phyloP scores from a whole-genome alignment of 2,797 vertebrate genomes.

The Taenioides sp. region DNA sequence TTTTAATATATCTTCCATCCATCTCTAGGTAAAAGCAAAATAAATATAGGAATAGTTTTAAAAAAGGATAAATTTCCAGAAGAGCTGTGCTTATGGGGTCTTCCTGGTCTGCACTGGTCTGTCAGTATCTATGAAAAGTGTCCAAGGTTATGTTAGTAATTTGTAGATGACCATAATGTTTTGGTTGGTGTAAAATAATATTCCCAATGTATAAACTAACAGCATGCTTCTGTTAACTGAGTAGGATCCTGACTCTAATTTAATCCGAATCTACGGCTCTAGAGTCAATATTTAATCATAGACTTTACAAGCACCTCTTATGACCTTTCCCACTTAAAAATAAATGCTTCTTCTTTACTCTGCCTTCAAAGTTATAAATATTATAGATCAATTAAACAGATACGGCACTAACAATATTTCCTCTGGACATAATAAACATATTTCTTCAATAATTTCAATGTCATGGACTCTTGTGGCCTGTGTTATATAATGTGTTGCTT shows the following conservation, averaged over 20 bases:
- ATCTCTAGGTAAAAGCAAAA: too few relatives aligned
- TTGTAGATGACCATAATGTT: not conserved
- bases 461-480: not conserved
- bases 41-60: too few relatives aligned
- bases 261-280: slow-evolving; percentile 24
- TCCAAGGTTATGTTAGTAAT: not conserved
- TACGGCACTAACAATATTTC: slow-evolving; percentile 2
- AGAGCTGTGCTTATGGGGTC: too few relatives aligned
- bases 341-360: slow-evolving; percentile 13
- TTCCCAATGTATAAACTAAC: slow-evolving; percentile 54
- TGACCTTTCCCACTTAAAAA: slow-evolving; percentile 9
- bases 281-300: slow-evolving; percentile 11
- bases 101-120: too few relatives aligned
- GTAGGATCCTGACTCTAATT: slow-evolving; percentile 18
- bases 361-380: slow-evolving; percentile 17
- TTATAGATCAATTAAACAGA: not conserved
- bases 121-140: too few relatives aligned
- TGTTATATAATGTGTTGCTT: slow-evolving; percentile 9
- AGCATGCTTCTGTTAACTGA: slow-evolving; percentile 61
- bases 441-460: slow-evolving; percentile 1
- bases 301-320: not conserved
- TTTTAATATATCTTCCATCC: too few relatives aligned
- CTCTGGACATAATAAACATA: not conserved
- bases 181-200: not conserved
- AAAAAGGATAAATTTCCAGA: too few relatives aligned